Percentiles rank a stretch among this genome's conserved stretches.
Evolutionary conservation across 1,140 invertebrate species (phyloP).

Genomic region (Holotrichia oblita): DNA sequence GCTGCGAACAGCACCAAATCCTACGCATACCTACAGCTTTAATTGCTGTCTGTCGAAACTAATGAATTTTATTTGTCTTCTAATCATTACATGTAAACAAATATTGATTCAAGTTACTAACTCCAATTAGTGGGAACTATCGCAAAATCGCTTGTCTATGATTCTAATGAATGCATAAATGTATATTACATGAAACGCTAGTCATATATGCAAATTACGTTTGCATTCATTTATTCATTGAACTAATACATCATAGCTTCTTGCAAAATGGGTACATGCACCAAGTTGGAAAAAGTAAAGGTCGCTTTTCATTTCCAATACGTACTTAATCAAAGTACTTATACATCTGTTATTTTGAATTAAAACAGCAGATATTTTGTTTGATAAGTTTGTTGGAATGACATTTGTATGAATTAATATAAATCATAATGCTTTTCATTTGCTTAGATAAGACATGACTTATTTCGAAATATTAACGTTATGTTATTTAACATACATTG

Average conservation of each 20-base stretch:
- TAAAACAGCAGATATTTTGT: not conserved
- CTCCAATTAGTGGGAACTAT: too few relatives aligned
- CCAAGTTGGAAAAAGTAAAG: not conserved
- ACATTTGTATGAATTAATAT: not conserved
- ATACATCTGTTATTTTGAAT: slow-evolving; percentile 6
- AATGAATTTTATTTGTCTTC: too few relatives aligned
- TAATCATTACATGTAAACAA: too few relatives aligned
- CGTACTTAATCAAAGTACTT: not conserved
- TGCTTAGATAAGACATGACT: not conserved
- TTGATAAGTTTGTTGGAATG: slow-evolving; percentile 2
- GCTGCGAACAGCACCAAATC: too few relatives aligned
- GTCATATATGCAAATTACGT: not conserved
- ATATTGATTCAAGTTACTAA: too few relatives aligned
- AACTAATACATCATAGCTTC: not conserved
- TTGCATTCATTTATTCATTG: not conserved
- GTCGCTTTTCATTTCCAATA: not conserved
- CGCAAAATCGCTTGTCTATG: too few relatives aligned
- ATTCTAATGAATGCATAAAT: too few relatives aligned
- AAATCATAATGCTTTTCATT: not conserved
- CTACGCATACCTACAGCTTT: too few relatives aligned
- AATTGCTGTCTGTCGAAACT: too few relatives aligned
- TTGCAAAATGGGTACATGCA: not conserved
- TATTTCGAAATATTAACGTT: too few relatives aligned
- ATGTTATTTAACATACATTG: too few relatives aligned
- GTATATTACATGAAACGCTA: not conserved